Conservation (phyloP, 2,888 invertebrate genomes). For the Xanthia togata region DNA sequence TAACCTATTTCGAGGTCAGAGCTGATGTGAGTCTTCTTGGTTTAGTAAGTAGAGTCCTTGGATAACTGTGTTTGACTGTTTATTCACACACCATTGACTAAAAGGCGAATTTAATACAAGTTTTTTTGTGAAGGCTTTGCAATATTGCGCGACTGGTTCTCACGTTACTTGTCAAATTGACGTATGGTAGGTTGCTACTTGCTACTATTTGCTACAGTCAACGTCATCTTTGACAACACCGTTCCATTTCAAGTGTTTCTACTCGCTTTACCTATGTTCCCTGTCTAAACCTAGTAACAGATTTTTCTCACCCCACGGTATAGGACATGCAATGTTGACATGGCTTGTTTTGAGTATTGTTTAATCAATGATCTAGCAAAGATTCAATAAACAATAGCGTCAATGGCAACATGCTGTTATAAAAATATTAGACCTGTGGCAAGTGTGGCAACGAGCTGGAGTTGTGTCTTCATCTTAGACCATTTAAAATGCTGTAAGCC, state of each 20-base stretch:
- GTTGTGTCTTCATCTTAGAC: background rate
- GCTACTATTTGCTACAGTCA: constrained; percentile 23
- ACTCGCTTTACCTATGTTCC: background rate
- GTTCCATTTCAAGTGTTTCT: constrained; percentile 26
- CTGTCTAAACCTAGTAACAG: background rate
- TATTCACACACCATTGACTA: constrained; percentile 34
- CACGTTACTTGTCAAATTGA: constrained; percentile 45
- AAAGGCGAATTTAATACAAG: constrained; percentile 40
- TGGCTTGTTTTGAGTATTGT: background rate
- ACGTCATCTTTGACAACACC: constrained; percentile 30
- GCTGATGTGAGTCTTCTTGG: constrained; percentile 51
- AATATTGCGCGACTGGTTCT: constrained; percentile 9
- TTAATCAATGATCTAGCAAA: background rate
- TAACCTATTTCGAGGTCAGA: constrained; percentile 77
- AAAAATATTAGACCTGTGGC: background rate
- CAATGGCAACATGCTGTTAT: background rate
- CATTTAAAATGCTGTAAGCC: no score
- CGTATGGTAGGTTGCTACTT: no score
- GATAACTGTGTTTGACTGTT: constrained; percentile 16
- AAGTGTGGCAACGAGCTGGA: background rate
- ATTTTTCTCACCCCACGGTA: background rate
- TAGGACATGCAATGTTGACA: background rate
- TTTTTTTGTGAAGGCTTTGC: constrained; percentile 24
- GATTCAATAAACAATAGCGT: background rate
- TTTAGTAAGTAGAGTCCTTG: constrained; percentile 30